These are phyloP conservation scores for Xenopus petersii DNA, from an alignment of 2,797 vertebrate species.

Conservation along the genomic window DNA sequence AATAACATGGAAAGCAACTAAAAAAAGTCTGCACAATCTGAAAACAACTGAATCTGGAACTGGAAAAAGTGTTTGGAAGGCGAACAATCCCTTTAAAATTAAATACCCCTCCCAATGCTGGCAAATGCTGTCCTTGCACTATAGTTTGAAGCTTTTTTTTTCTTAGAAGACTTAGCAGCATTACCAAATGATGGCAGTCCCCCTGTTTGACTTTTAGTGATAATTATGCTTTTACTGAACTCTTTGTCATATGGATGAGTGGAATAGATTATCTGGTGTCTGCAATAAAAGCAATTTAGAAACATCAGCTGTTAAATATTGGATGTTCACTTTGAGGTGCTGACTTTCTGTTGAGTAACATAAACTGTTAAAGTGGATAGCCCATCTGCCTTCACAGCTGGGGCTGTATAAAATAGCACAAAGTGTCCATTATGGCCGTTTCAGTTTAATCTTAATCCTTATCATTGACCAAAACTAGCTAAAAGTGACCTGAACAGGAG, in stretches of 20 bases:
- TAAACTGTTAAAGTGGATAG: not conserved
- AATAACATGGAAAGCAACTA: no score
- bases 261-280: not conserved
- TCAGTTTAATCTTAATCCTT: not conserved
- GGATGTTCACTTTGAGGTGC: not conserved
- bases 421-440: not conserved
- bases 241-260: not conserved
- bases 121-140: no score
- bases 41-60: no score
- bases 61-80: no score
- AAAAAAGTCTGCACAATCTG: no score
- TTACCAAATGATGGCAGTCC: no score
- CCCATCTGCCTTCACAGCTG: constrained; percentile 3
- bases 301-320: not conserved
- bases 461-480: not conserved
- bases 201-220: no score
- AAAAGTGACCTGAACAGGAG: not conserved
- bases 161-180: no score
- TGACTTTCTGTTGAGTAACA: not conserved
- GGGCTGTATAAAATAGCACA: not conserved
- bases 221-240: no score
- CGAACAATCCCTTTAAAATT: no score
- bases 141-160: no score
- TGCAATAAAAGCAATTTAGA: not conserved
- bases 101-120: no score